Percentiles rank a stretch among this genome's conserved stretches.
phyloP scores from a whole-genome alignment of 2,797 vertebrate species.

The Microchirus variegatus region DNA sequence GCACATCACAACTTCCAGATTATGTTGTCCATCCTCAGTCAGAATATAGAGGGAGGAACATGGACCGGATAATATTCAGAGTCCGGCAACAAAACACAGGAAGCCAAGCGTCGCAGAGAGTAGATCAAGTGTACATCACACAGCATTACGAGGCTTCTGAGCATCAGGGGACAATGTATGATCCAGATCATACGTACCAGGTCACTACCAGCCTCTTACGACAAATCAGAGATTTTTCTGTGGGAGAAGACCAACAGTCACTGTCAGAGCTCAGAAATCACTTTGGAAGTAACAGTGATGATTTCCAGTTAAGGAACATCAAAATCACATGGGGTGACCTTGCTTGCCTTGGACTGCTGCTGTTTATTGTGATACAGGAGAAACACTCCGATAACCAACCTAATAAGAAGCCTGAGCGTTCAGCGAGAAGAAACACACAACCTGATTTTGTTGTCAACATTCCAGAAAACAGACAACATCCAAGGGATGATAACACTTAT shows the following conservation, averaged over 20 bases:
- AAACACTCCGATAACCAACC: constrained; percentile 5
- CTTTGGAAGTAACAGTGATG: constrained; percentile 28
- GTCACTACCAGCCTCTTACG: constrained; percentile 55
- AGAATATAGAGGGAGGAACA: constrained; percentile 33
- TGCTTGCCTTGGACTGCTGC: constrained; percentile 62
- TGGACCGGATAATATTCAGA: constrained; percentile 64
- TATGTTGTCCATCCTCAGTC: constrained; percentile 28
- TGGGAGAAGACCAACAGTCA: not conserved
- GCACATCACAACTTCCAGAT: constrained; percentile 30
- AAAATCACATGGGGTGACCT: constrained; percentile 39
- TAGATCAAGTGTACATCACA: constrained; percentile 68
- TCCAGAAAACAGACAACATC: constrained; percentile 8
- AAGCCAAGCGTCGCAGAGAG: not conserved
- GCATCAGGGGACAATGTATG: constrained; percentile 45
- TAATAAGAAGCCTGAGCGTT: constrained; percentile 13
- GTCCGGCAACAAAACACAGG: constrained; percentile 14
- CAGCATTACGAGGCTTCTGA: constrained; percentile 52
- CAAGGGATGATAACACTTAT: too few species aligned
- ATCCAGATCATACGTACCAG: constrained; percentile 59
- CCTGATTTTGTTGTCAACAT: constrained; percentile 37
- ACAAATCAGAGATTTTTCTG: constrained; percentile 58
- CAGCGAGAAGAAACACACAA: constrained; percentile 6
- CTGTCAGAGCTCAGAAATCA: constrained; percentile 40
- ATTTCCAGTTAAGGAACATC: constrained; percentile 25
- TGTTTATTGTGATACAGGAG: constrained; percentile 61